Base-by-base conservation (phyloP, 1,140 invertebrate species). In the Acyrthosiphon pisum region DNA sequence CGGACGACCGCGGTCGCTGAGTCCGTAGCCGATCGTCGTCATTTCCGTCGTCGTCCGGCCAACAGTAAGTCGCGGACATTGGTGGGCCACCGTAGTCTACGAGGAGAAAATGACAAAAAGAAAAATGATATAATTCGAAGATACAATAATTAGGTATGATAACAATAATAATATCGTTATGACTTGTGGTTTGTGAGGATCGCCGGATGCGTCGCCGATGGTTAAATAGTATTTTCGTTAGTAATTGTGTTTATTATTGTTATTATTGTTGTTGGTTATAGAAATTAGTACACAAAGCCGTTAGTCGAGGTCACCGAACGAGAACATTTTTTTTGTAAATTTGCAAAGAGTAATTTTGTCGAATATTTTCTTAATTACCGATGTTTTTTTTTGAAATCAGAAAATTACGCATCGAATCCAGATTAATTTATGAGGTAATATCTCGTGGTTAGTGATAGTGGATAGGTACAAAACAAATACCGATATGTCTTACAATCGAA, bases 41-140 rank as follows among this genome's bases (percentile, higher is more conserved):
- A 30, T 90, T 50, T 23, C 41, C 46, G 18, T 84, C n/a, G 35
- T 84, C 48, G 4, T 86, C 48, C 20, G 35, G 35, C 91, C 91
- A 93, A 3, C n/a, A 88, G 6, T 50, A 30, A 37, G 81, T 3
- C 26, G 60, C 76, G 2, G 76, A 76, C 81, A 86, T 84, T 20
- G 76, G 37, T 18, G 90, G 91, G 9, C 81, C 48, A 18, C 48
- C 11, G 30, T 86, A 93, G 18, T 93, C 91, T 93, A 48, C 18
- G 6, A 46, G n/a, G 6, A 2, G 3, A 50, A 23, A 50, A 88
- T 8, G 18, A 23, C 18, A 50, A 48, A 88, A 50, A 44, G 1
- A 86, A 84, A 26, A 26, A 84, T n/a, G 30, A 18, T n/a, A 76
- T 68, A 83, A 83, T 35, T 37, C 9, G 83, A 44, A 3, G 41